Base-by-base conservation (phyloP, 2,797 vertebrate species). In the Cynopterus sphinx region DNA sequence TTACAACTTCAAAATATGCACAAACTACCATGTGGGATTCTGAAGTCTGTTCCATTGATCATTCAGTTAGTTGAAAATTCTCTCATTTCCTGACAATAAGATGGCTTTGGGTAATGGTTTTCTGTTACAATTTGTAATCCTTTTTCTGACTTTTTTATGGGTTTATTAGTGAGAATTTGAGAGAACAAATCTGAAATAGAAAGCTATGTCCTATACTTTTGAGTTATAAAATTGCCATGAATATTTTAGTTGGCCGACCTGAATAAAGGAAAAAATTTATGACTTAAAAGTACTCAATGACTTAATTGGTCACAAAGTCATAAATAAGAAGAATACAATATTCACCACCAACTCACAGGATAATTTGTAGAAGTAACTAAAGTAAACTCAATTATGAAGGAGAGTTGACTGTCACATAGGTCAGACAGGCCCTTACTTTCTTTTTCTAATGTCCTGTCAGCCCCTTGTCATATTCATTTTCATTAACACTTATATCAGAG, bases 351-450 rank as follows among this genome's bases (percentile, higher is more conserved):
- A 92, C 70, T 91, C 59, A 73, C 12, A 33, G 59, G 28, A 73
- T 88, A 77, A 91, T 67, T 46, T 51, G 26, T 70, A 67, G 88
- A 92, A 86, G 77, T 85, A 92, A 53, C 73, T 84, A 93, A 92
- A 94, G 93, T 94, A 93, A 96, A 92, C 87, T 91, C 59, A 85
- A 90, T 96, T 85, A 91, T 39, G 53, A 87, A 93, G 87, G 55
- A 92, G 90, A 90, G 67, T 67, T 88, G 83, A 36, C 43, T 55
- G 75, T 93, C 83, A 65, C 36, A 1, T n/a, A 90, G 92, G 92
- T 97, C 92, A 96, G 67, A 46, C 86, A 91, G 67, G n/a, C 68
- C 28, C 36, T 95, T 90, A 83, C 68, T 92, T 91, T 39, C 49
- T 87, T 87, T 90, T 82, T 70, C 83, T 83, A 63, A 74, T 95